phyloP scores from a whole-genome alignment of 1,140 invertebrate genomes.

The Pseudomyrmex gracilis region DNA sequence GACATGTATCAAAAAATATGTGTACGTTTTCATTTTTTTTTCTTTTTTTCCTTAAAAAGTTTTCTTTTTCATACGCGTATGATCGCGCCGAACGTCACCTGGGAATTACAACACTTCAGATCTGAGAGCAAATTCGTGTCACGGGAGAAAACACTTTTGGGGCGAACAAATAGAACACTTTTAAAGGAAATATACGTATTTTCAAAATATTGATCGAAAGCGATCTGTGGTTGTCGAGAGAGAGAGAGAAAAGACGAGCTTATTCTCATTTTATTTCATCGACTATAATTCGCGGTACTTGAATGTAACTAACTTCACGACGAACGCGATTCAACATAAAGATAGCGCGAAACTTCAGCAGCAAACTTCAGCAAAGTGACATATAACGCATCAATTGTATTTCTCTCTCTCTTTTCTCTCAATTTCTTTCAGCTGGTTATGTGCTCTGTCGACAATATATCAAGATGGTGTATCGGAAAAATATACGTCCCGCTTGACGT shows the following conservation, averaged over 20 bases:
- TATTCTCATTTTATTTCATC: neutral
- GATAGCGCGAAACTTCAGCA: no score
- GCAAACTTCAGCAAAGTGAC: neutral
- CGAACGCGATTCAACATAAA: no score
- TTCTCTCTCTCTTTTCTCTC: neutral
- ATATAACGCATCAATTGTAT: neutral
- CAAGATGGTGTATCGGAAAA: slow-evolving; percentile 45
- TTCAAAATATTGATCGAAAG: slow-evolving; percentile 46
- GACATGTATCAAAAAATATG: neutral
- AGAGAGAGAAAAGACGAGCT: neutral
- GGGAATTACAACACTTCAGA: slow-evolving; percentile 12
- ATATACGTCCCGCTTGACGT: slow-evolving; percentile 28
- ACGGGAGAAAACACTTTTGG: slow-evolving; percentile 10
- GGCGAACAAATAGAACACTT: neutral
- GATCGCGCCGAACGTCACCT: neutral
- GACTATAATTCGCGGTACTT: slow-evolving; percentile 16
- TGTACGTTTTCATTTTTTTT: no score
- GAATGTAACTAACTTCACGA: neutral
- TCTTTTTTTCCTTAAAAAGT: neutral
- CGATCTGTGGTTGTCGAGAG: neutral
- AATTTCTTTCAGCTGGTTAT: neutral
- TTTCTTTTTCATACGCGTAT: neutral
- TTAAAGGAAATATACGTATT: neutral
- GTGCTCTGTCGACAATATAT: slow-evolving; percentile 8
- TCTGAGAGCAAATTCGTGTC: slow-evolving; percentile 48